phyloP scores from a whole-genome alignment of 2,113 vertebrate species.

The Chaetodon trifascialis region DNA sequence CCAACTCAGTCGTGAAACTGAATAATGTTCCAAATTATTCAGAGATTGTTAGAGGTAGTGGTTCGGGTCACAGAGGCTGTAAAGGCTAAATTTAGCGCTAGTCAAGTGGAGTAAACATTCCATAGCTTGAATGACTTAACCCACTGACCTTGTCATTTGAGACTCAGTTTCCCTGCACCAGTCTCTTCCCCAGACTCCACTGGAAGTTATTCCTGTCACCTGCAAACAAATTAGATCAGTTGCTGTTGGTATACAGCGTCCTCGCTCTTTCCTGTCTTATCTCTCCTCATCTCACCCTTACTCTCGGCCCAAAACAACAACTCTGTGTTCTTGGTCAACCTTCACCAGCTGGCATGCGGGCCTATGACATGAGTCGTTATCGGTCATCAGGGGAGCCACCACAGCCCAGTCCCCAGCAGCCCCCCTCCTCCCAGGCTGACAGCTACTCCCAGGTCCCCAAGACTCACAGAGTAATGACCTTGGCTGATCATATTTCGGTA shows the following conservation, averaged over 20 bases:
- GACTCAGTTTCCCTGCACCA: slow-evolving; percentile 20
- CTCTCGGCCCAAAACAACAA: slow-evolving; percentile 13
- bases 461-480: slow-evolving; percentile 95
- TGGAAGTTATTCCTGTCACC: slow-evolving; percentile 44
- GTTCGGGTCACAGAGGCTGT: slow-evolving; percentile 5
- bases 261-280: slow-evolving; percentile 4
- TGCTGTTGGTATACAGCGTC: slow-evolving; percentile 16
- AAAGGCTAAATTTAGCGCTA: slow-evolving; percentile 40
- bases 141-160: slow-evolving; percentile 59
- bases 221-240: slow-evolving; percentile 37
- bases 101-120: slow-evolving; percentile 37
- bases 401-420: slow-evolving; percentile 87
- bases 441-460: slow-evolving; percentile 88
- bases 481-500: slow-evolving; percentile 99
- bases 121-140: slow-evolving; percentile 41
- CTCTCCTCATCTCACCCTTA: slow-evolving; percentile 1
- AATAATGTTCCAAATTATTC: neutral
- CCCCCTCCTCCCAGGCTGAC: slow-evolving; percentile 87
- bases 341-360: slow-evolving; percentile 83
- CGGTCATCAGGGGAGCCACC: slow-evolving; percentile 79
- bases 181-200: slow-evolving; percentile 44
- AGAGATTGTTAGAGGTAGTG: neutral
- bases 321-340: slow-evolving; percentile 28
- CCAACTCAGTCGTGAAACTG: neutral
- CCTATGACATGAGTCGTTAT: slow-evolving; percentile 90